Conservation (phyloP, 2,113 vertebrate genomes). For the Acanthisitta chloris region DNA sequence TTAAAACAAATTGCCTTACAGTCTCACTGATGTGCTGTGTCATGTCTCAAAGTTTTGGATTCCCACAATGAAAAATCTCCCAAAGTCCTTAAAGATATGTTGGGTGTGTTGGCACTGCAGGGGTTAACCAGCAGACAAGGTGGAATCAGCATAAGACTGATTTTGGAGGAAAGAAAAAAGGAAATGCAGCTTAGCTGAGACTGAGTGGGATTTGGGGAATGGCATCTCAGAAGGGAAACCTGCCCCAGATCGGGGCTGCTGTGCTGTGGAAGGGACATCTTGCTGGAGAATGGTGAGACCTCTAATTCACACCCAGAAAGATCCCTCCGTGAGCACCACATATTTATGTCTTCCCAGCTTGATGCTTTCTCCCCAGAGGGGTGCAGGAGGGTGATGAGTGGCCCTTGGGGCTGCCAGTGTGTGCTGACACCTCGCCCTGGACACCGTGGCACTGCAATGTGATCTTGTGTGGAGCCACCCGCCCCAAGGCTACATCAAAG, state of each 20-base stretch:
- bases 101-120: background rate
- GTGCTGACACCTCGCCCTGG: background rate
- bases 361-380: background rate
- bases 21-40: background rate
- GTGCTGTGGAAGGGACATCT: background rate
- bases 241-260: background rate
- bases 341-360: background rate
- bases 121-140: background rate
- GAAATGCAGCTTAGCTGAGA: background rate
- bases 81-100: background rate
- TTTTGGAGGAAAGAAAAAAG: background rate
- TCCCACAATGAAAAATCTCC: background rate
- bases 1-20: background rate
- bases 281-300: background rate
- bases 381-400: background rate
- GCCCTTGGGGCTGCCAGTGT: rapidly evolving
- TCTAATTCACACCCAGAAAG: background rate
- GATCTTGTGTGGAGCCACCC: background rate
- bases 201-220: background rate
- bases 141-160: background rate
- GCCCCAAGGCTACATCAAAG: background rate
- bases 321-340: rapidly evolving
- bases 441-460: rapidly evolving
- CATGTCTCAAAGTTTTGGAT: background rate
- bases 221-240: background rate